A percentile compares a stretch with the other conserved stretches of the same genome.
Evolutionary conservation across 2,888 invertebrate species (phyloP).

Genomic region (Leptothorax acervorum): DNA sequence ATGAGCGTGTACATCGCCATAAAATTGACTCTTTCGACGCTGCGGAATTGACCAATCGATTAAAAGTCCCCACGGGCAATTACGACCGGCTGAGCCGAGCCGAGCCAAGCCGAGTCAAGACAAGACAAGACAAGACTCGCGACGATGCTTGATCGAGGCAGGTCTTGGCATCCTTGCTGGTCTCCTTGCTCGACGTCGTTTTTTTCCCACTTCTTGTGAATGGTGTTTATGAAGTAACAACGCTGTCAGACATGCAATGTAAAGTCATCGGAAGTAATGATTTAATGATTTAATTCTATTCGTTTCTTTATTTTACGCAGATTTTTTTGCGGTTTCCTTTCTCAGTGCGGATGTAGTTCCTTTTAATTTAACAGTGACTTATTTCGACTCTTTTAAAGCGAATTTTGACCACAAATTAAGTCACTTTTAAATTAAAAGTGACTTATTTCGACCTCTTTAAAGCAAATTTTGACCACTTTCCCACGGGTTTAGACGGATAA

Average conservation of each 20-base stretch:
- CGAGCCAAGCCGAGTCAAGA: not conserved
- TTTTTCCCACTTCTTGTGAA: not conserved
- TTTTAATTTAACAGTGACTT: no score
- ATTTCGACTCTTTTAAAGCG: no score
- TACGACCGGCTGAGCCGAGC: conserved; percentile 30
- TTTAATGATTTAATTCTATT: conserved; percentile 11
- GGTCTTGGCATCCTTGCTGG: conserved; percentile 48
- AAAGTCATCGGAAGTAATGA: not conserved
- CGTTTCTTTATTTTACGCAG: not conserved
- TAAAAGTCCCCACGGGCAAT: conserved; percentile 64
- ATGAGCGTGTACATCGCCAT: conserved; percentile 62
- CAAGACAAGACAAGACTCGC: not conserved
- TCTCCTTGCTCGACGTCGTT: not conserved
- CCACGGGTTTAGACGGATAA: no score
- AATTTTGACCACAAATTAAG: no score
- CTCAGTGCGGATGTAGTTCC: not conserved
- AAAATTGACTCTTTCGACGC: conserved; percentile 66
- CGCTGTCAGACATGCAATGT: conserved; percentile 5
- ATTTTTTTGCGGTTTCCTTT: not conserved
- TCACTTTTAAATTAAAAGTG: no score
- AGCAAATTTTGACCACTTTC: no score
- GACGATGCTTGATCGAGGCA: not conserved
- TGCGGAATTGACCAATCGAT: conserved; percentile 66
- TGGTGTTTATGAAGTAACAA: conserved; percentile 24
- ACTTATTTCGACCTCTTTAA: no score